phyloP scores from a whole-genome alignment of 2,888 invertebrate species.

The Notodonta dromedarius region DNA sequence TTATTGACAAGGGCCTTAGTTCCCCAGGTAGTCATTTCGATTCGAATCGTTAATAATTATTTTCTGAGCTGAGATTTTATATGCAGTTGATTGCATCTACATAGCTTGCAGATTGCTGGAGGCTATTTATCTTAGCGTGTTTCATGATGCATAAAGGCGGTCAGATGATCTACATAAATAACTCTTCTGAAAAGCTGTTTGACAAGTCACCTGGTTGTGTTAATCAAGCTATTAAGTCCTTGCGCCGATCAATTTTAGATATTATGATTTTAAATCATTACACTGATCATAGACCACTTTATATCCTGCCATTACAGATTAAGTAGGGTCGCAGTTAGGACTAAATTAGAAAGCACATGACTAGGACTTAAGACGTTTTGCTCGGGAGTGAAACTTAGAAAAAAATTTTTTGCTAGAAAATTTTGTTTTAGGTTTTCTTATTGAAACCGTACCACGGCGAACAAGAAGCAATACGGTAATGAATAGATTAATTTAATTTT shows the following conservation, averaged over 20 bases:
- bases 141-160: constrained; percentile 1
- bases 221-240: not conserved
- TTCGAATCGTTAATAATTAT: not conserved
- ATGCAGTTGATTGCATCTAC: not conserved
- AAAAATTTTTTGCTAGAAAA: too few relatives aligned
- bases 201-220: not conserved
- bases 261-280: not conserved
- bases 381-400: too few relatives aligned
- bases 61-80: not conserved
- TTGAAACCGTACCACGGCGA: too few relatives aligned
- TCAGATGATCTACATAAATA: constrained; percentile 1
- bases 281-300: not conserved
- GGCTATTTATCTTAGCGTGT: not conserved
- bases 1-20: too few relatives aligned
- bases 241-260: not conserved
- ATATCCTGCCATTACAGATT: not conserved
- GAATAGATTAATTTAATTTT: too few relatives aligned
- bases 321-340: not conserved
- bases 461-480: too few relatives aligned
- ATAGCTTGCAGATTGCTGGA: not conserved
- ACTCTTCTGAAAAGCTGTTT: not conserved
- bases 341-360: not conserved
- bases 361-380: too few relatives aligned
- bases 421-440: too few relatives aligned
- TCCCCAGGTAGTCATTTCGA: not conserved